Percentiles rank a stretch among this genome's conserved stretches.
These are phyloP conservation scores for Drosophila micromelanica DNA, from an alignment of 1,140 invertebrate species.

Conservation along the genomic window DNA sequence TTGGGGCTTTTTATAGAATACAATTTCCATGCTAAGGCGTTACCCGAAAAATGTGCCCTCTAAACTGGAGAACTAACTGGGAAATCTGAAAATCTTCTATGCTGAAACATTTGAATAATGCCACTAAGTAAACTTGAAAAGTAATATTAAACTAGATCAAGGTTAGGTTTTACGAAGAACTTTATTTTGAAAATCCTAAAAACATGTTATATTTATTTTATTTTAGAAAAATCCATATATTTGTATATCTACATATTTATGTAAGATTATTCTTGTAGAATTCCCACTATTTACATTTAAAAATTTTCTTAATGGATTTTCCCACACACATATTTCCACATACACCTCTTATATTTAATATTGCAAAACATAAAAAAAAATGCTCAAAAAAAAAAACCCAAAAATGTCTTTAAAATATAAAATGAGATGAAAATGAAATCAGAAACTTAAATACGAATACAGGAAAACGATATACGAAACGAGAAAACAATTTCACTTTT, in stretches of 20 bases:
- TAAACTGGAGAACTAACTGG: not conserved
- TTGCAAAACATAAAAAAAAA: not conserved
- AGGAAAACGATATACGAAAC: not conserved
- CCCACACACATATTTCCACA: not conserved
- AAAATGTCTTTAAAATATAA: slow-evolving; percentile 1
- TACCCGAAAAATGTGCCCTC: not conserved
- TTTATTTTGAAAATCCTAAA: too few relatives aligned
- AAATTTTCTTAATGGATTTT: not conserved
- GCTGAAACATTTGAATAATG: too few relatives aligned
- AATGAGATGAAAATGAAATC: slow-evolving; percentile 22
- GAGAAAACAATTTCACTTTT: not conserved
- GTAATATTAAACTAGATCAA: too few relatives aligned
- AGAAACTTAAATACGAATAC: not conserved
- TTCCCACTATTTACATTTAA: too few relatives aligned
- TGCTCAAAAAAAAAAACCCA: not conserved
- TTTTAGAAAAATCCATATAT: too few relatives aligned
- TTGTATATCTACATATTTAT: too few relatives aligned
- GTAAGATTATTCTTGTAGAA: too few relatives aligned
- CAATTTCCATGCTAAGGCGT: not conserved
- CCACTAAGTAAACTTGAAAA: too few relatives aligned
- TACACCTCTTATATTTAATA: not conserved
- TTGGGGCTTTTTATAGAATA: not conserved
- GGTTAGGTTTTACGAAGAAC: too few relatives aligned
- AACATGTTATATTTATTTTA: too few relatives aligned
- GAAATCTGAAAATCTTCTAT: too few relatives aligned